phyloP scores from a whole-genome alignment of 1,140 invertebrate genomes.

The Limonius californicus region DNA sequence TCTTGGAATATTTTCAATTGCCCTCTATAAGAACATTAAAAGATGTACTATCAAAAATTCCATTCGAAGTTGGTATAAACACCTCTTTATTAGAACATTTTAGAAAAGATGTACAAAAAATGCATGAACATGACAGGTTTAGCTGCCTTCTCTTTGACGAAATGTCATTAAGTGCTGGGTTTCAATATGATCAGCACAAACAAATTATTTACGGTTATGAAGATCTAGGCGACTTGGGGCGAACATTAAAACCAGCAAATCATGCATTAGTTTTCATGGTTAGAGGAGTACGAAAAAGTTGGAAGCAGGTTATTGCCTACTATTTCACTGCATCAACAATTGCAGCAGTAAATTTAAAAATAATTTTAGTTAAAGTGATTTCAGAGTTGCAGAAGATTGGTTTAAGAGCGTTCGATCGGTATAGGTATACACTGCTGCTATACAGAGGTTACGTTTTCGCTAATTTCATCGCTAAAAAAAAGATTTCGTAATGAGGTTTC shows the following conservation, averaged over 20 bases:
- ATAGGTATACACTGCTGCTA: no score
- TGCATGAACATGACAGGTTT: slow-evolving; percentile 15
- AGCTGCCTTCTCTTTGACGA: slow-evolving; percentile 20
- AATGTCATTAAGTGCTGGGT: slow-evolving; percentile 8
- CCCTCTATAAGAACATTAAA: slow-evolving; percentile 25
- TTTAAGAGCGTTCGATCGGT: no score
- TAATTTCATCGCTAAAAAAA: no score
- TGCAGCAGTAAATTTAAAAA: slow-evolving; percentile 18
- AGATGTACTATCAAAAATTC: slow-evolving; percentile 16
- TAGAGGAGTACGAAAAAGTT: slow-evolving; percentile 15
- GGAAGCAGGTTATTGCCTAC: slow-evolving; percentile 24
- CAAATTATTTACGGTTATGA: slow-evolving; percentile 18
- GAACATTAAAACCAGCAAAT: slow-evolving; percentile 4
- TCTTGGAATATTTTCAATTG: slow-evolving; percentile 19
- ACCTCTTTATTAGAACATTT: slow-evolving; percentile 17
- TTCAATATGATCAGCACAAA: slow-evolving; percentile 8
- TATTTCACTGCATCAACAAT: slow-evolving; percentile 19
- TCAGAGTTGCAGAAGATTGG: not conserved
- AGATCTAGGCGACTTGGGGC: slow-evolving; percentile 17
- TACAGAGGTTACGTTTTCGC: no score
- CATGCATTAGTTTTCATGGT: slow-evolving; percentile 21
- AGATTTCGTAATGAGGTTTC: no score
- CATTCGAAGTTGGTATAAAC: slow-evolving; percentile 22
- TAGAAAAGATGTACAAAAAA: slow-evolving; percentile 12
- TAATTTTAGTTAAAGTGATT: slow-evolving; percentile 13